These are phyloP conservation scores for Selene dorsalis DNA, from an alignment of 2,797 vertebrate genomes.

Conservation along the genomic window DNA sequence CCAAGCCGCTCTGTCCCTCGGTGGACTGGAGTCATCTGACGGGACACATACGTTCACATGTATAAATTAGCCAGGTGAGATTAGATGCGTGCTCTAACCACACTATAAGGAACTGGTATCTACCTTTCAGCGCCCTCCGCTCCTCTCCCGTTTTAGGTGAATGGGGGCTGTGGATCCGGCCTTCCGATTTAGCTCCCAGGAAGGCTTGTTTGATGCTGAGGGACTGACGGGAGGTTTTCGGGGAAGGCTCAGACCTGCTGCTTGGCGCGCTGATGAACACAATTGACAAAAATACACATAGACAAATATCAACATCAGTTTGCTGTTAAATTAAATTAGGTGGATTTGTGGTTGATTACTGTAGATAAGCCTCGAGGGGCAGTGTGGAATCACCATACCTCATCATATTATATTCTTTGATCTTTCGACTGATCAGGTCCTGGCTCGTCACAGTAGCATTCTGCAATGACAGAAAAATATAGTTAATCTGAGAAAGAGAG, in stretches of 20 bases:
- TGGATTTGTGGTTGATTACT: background rate
- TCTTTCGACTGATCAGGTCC: slow-evolving; percentile 95
- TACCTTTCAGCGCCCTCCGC: slow-evolving; percentile 90
- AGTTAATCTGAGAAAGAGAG: background rate
- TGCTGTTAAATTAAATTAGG: background rate
- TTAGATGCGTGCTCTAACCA: background rate
- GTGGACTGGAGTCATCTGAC: slow-evolving; percentile 95
- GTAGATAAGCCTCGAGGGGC: slow-evolving; percentile 16
- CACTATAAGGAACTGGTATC: background rate
- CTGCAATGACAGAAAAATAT: slow-evolving; percentile 76
- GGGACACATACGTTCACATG: slow-evolving; percentile 19
- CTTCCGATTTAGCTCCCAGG: slow-evolving; percentile 88
- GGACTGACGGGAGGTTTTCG: slow-evolving; percentile 90
- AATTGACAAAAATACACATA: slow-evolving; percentile 5
- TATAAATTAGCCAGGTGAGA: background rate
- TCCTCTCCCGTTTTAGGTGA: slow-evolving; percentile 92
- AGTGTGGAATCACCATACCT: slow-evolving; percentile 83
- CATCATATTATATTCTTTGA: slow-evolving; percentile 97
- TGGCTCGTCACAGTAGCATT: slow-evolving; percentile 92
- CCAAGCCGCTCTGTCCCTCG: slow-evolving; percentile 94
- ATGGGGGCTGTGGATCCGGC: slow-evolving; percentile 88
- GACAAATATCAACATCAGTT: background rate
- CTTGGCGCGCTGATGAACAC: slow-evolving; percentile 82
- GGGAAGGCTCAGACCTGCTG: slow-evolving; percentile 92
- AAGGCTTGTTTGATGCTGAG: slow-evolving; percentile 93